phyloP scores from a whole-genome alignment of 1,140 invertebrate genomes.

The Mesaphorura yosii region DNA sequence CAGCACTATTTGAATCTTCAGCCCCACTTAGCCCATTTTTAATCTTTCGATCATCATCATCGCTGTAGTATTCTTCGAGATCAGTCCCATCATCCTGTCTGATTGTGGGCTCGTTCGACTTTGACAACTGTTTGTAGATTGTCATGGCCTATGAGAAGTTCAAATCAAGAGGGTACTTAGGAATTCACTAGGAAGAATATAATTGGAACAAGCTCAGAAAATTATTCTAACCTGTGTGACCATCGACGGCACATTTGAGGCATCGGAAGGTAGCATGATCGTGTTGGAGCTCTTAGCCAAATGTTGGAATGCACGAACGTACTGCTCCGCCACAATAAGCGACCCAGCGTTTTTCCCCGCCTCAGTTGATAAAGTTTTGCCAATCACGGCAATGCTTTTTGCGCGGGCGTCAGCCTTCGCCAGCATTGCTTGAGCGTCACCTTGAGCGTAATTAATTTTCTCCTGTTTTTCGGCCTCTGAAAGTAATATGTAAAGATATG shows the following conservation, averaged over 20 bases:
- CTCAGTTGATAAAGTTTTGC: constrained; percentile 49
- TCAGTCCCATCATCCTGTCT: too few species aligned
- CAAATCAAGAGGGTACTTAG: constrained; percentile 3
- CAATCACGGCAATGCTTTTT: constrained; percentile 60
- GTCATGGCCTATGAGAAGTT: constrained; percentile 25
- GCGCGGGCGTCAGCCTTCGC: constrained; percentile 74
- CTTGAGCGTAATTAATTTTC: constrained; percentile 73
- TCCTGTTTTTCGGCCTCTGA: constrained; percentile 72
- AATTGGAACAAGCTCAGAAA: neutral
- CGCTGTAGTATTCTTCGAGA: constrained; percentile 22
- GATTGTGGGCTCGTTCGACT: neutral
- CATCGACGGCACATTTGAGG: constrained; percentile 68
- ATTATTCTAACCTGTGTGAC: constrained; percentile 59
- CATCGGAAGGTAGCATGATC: constrained; percentile 81
- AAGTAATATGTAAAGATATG: constrained; percentile 28
- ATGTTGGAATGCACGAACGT: constrained; percentile 84
- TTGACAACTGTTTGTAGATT: constrained; percentile 28
- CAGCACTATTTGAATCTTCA: too few species aligned
- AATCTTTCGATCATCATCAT: constrained; percentile 23
- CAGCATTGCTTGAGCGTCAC: constrained; percentile 76
- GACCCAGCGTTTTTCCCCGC: constrained; percentile 77
- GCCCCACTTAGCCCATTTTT: too few species aligned
- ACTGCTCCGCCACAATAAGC: constrained; percentile 86
- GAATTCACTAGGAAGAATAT: neutral
- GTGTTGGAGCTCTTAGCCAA: constrained; percentile 89